phyloP scores from a whole-genome alignment of 2,113 vertebrate species.

The Ciconia stormi region DNA sequence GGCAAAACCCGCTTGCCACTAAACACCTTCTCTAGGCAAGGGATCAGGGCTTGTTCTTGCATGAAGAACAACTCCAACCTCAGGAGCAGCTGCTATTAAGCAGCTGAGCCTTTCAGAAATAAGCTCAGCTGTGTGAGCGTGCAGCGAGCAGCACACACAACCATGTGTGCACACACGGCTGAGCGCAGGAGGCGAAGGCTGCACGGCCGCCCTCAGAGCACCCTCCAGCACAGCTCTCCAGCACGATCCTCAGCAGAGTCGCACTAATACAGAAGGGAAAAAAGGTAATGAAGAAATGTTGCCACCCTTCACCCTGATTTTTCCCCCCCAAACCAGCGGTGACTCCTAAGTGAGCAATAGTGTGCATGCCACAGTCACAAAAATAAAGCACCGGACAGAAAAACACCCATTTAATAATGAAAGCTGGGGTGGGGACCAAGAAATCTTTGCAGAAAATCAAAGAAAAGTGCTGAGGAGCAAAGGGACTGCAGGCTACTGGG shows the following conservation, averaged over 20 bases:
- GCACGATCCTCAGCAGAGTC: background rate
- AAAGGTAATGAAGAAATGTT: accelerated
- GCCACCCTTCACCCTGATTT: background rate
- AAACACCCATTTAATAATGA: background rate
- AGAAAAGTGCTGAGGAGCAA: background rate
- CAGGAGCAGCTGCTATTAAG: background rate
- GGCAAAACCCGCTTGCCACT: background rate
- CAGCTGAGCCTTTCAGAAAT: background rate
- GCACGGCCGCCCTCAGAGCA: accelerated
- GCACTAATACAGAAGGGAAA: background rate
- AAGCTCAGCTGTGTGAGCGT: background rate
- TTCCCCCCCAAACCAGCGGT: background rate
- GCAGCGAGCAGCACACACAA: background rate
- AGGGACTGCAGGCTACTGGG: background rate
- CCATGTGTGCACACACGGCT: background rate
- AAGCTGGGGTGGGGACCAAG: background rate
- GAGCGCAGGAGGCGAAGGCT: background rate
- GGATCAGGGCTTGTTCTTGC: background rate
- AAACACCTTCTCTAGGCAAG: background rate
- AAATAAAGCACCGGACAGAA: background rate
- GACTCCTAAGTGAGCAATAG: background rate
- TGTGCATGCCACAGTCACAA: background rate
- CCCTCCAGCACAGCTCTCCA: background rate
- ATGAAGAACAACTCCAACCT: background rate
- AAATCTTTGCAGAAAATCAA: background rate